Conservation (phyloP, 2,797 vertebrate species). For the Phoebastria nigripes region DNA sequence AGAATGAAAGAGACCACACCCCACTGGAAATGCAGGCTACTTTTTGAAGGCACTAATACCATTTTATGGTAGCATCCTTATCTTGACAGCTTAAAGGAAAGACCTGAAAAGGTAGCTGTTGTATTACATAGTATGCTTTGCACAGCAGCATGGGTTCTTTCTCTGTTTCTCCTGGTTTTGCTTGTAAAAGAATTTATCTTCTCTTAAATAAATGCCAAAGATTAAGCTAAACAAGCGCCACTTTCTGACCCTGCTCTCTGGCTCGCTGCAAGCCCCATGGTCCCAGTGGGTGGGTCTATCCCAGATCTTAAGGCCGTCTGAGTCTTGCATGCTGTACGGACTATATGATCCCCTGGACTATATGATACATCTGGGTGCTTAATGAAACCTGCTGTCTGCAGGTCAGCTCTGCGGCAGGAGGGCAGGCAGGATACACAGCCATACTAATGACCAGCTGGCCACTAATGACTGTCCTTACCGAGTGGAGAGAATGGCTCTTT, state of each 20-base stretch:
- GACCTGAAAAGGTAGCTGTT: background rate
- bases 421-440: background rate
- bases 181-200: background rate
- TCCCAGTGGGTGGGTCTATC: no score
- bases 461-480: background rate
- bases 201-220: background rate
- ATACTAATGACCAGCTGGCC: background rate
- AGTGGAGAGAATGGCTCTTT: background rate
- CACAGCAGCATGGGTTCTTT: background rate
- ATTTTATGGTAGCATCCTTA: background rate
- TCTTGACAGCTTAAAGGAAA: background rate
- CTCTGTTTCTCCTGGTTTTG: background rate
- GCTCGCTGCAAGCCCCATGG: background rate
- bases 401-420: background rate
- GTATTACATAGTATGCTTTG: background rate
- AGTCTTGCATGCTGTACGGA: background rate
- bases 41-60: background rate
- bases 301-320: background rate
- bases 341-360: background rate
- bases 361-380: background rate
- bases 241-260: background rate
- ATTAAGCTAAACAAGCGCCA: background rate
- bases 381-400: background rate
- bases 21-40: background rate
- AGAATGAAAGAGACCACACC: background rate